Evolutionary conservation across 2,888 invertebrate genomes (phyloP).

Genomic region (Eudemis profundana): DNA sequence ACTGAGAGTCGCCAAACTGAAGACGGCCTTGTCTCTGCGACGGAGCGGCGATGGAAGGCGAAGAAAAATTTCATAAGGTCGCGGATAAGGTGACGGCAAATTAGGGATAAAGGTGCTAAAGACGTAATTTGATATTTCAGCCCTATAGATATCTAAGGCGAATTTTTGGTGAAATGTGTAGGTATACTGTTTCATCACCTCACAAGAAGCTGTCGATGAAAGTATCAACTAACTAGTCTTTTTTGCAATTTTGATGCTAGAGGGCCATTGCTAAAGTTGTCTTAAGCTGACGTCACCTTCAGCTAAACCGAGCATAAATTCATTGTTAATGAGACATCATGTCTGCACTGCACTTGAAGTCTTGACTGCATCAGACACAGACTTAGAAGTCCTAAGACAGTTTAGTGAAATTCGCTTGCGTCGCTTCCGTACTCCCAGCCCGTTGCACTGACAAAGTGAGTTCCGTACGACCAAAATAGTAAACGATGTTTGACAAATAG

Average conservation of each 20-base stretch:
- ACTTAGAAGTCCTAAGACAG: background rate
- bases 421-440: slow-evolving; percentile 43
- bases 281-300: background rate
- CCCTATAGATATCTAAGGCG: background rate
- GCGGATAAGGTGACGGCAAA: slow-evolving; percentile 47
- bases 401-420: slow-evolving; percentile 32
- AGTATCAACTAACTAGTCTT: background rate
- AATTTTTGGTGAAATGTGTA: background rate
- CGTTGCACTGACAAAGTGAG: slow-evolving; percentile 65
- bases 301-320: background rate
- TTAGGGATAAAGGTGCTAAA: slow-evolving; percentile 29
- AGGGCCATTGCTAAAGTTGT: too few species aligned
- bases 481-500: slow-evolving; percentile 82
- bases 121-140: slow-evolving; percentile 32
- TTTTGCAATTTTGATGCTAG: background rate
- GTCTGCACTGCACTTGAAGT: background rate
- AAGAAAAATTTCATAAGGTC: slow-evolving; percentile 46
- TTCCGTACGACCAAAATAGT: slow-evolving; percentile 74
- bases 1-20: slow-evolving; percentile 66
- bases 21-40: slow-evolving; percentile 64
- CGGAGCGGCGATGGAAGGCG: slow-evolving; percentile 46
- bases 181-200: background rate
- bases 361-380: slow-evolving; percentile 4
- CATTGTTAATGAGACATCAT: background rate
- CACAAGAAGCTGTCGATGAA: slow-evolving; percentile 2